Base-by-base conservation (phyloP, 1,140 invertebrate species). In the Cotesia chilonis region DNA sequence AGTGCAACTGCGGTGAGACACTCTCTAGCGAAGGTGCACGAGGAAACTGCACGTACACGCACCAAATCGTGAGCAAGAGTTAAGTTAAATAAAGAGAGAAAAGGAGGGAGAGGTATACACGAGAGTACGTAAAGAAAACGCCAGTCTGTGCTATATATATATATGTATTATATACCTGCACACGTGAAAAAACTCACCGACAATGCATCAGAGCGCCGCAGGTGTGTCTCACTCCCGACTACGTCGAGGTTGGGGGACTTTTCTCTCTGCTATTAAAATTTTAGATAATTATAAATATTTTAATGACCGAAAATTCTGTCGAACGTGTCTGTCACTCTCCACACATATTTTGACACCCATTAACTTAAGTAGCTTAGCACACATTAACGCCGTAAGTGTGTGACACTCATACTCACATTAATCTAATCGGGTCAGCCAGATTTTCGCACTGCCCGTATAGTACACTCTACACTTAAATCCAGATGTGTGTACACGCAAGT, bases 161-260 rank as follows among this genome's bases (percentile, higher is more conserved):
- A 38, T 51, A 65, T 68, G 14, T 70, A 20, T 70, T 70, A 55
- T 57, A 65, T 61, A 14, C 66, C 35, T 35, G 65, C 59, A 64
- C 72, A 54, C 73, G 73, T 66, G 68, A 60, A 68, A 51, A n/a
- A 64, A 71, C 76, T 79, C 77, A 80, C 77, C 78, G 75, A 78
- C 75, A 81, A 82, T 79, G 76, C 77, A 80, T 78, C 63, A 72
- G 73, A 80, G 71, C 75, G 78, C 74, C 75, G 76, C 76, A 75
- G 71, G 76, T 80, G 78, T 78, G 67, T 68, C 67, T 68, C 52
- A 52, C 51, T 54, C 7, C 41, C 2, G 47, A 54, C 51, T 5
- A 54, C 5, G 66, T 68, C 54, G 66, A 68, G 66, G 52, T 68
- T 68, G 66, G 51, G 51, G 12, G 41, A 68, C 57, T 59, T 59